Percentiles rank a stretch among this genome's conserved stretches.
phyloP scores from a whole-genome alignment of 2,888 invertebrate genomes.

The Drosophila lacicola region DNA sequence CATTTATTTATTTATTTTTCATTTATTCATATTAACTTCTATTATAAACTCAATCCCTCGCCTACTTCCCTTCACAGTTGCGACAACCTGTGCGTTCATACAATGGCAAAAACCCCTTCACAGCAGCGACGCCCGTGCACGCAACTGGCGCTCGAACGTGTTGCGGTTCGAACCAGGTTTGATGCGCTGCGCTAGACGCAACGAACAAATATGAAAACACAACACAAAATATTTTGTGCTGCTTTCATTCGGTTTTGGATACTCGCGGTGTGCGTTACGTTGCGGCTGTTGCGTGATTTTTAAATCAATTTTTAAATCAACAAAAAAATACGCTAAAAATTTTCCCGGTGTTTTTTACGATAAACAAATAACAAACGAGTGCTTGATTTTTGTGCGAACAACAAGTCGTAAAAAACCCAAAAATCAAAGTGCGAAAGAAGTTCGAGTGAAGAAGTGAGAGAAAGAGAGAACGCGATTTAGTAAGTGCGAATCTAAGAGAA shows the following conservation, averaged over 20 bases:
- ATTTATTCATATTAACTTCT: too few species aligned
- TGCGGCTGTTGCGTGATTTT: slow-evolving; percentile 44
- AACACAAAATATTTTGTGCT: slow-evolving; percentile 11
- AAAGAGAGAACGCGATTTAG: neutral
- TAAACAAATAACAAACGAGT: slow-evolving; percentile 58
- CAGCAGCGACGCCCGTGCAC: slow-evolving; percentile 17
- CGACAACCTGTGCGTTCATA: neutral
- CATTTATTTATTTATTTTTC: too few species aligned
- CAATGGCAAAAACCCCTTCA: neutral
- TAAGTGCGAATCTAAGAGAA: neutral
- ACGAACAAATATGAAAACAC: slow-evolving; percentile 19
- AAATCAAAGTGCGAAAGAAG: neutral
- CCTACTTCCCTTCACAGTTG: neutral
- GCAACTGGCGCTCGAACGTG: slow-evolving; percentile 8
- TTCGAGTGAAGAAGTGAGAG: neutral
- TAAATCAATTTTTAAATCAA: neutral
- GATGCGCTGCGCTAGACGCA: slow-evolving; percentile 13
- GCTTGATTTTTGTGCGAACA: slow-evolving; percentile 56
- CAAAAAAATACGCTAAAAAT: slow-evolving; percentile 16
- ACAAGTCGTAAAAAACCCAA: slow-evolving; percentile 6
- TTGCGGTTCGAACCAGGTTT: slow-evolving; percentile 12
- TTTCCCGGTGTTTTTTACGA: slow-evolving; percentile 36
- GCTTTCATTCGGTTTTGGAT: slow-evolving; percentile 60
- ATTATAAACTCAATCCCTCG: too few species aligned
- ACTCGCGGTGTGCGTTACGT: slow-evolving; percentile 57